Base-by-base conservation (phyloP, 1,140 invertebrate genomes). In the Tenebrio molitor region DNA sequence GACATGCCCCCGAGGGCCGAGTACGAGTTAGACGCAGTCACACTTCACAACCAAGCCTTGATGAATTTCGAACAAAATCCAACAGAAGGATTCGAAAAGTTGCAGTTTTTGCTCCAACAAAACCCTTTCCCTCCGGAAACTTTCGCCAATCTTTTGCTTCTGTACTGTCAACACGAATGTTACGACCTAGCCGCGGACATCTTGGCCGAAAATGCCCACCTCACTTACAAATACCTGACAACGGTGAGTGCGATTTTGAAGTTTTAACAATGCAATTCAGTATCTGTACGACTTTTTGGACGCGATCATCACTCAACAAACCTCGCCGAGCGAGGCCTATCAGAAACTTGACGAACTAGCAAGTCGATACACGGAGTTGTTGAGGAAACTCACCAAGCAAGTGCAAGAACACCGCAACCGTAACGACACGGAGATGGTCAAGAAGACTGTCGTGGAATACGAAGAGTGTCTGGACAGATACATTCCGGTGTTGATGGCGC, bases 101-200 rank as follows among this genome's bases (percentile, higher is more conserved):
- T 99, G 15, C 97, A 99, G 81, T 99, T 99, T 84, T 85, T 99
- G 5, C 85, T 99, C 1, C 94, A 97, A 80, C 95, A 99, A 81
- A 96, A 97, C 83, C 94, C 94, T 7, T 99, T 98, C 83, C 98
- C 98, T 39, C 94, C 95, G 14, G 98, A 99, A 87, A 98, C 98
- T 0, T 99, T 99, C 85, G 92, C 96, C 0, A 99, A 99, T 86
- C 87, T 99, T 8, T 85, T 99, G 10, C 85, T 99, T 0, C 86
- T 99, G 0, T 99, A 99, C 82, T 97, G 95, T 80, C 98, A 98
- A 85, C 97, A 98, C 85, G 97, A 98, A 84, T 97, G 98, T 80
- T 99, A 94, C 83, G 97, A 99, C 84, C 85, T 99, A 39, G 98
- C 98, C 8, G 98, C 98, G 1, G 98, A 99, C 87, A 94, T 99